Evolutionary conservation across 2,797 vertebrate species (phyloP).

Genomic region (Orestias chungarensis): DNA sequence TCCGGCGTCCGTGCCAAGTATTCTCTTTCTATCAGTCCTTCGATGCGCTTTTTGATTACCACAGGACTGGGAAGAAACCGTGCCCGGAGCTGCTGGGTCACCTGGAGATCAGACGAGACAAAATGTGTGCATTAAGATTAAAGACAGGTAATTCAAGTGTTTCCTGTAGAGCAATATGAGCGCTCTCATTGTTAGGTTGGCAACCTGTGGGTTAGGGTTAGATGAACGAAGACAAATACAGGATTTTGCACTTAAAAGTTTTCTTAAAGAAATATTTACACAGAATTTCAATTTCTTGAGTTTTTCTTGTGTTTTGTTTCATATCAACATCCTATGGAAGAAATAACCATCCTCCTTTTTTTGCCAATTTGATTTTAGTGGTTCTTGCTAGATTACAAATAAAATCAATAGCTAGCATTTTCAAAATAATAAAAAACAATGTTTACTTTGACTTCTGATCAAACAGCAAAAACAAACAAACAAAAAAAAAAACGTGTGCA

Average conservation of each 20-base stretch:
- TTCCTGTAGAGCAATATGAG: neutral
- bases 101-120: constrained; percentile 77
- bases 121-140: neutral
- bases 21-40: constrained; percentile 99
- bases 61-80: constrained; percentile 98
- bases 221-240: too few relatives aligned
- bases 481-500: neutral
- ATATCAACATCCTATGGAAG: too few relatives aligned
- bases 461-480: too few relatives aligned
- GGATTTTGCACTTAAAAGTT: too few relatives aligned
- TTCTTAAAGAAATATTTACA: too few relatives aligned
- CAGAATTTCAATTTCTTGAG: too few relatives aligned
- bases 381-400: neutral
- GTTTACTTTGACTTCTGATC: too few relatives aligned
- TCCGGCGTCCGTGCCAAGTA: constrained; percentile 98
- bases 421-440: neutral
- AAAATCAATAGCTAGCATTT: neutral
- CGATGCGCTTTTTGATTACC: constrained; percentile 99
- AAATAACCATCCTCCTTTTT: too few relatives aligned
- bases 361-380: too few relatives aligned
- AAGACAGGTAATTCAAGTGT: neutral
- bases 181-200: too few relatives aligned
- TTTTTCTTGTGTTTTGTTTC: too few relatives aligned
- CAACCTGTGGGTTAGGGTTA: neutral
- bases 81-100: constrained; percentile 95